Percentiles rank a stretch among this genome's conserved stretches.
These are phyloP conservation scores for Colistium nudipinnis DNA, from an alignment of 2,113 vertebrate species.

Conservation along the genomic window DNA sequence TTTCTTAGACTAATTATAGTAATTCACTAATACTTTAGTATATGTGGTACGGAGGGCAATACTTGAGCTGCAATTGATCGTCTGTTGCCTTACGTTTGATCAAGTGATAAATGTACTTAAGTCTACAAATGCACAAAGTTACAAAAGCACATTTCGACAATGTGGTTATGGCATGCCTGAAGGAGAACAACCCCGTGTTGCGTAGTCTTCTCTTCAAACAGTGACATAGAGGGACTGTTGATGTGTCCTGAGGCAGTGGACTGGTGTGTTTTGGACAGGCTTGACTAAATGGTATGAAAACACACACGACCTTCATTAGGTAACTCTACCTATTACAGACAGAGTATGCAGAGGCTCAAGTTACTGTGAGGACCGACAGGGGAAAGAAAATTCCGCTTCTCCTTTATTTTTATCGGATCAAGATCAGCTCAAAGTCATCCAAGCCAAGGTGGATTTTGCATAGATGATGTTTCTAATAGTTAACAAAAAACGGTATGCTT, in stretches of 20 bases:
- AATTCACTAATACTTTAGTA: no score
- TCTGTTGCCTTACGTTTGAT: background rate
- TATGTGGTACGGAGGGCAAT: no score
- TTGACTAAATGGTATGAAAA: conserved; percentile 10
- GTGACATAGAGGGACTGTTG: conserved; percentile 1
- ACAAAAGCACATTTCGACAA: conserved; percentile 1
- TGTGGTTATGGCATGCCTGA: background rate
- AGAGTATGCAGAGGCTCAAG: conserved; percentile 18
- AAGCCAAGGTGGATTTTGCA: background rate
- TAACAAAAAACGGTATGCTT: conserved; percentile 12
- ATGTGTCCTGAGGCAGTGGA: background rate
- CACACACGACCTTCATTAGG: conserved; percentile 28
- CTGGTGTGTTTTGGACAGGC: conserved; percentile 19
- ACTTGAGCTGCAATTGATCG: no score
- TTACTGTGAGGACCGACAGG: conserved; percentile 12
- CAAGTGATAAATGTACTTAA: no score
- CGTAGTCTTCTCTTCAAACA: conserved; percentile 5
- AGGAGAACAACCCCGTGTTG: background rate
- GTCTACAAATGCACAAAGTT: conserved; percentile 6
- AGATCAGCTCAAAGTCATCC: background rate
- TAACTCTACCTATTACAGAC: conserved; percentile 24
- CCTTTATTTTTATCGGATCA: conserved; percentile 12
- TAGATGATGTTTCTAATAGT: conserved; percentile 8
- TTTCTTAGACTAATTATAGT: no score
- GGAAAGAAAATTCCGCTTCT: conserved; percentile 1